phyloP scores from a whole-genome alignment of 2,888 invertebrate genomes.

The Stenolophus ochropezus region DNA sequence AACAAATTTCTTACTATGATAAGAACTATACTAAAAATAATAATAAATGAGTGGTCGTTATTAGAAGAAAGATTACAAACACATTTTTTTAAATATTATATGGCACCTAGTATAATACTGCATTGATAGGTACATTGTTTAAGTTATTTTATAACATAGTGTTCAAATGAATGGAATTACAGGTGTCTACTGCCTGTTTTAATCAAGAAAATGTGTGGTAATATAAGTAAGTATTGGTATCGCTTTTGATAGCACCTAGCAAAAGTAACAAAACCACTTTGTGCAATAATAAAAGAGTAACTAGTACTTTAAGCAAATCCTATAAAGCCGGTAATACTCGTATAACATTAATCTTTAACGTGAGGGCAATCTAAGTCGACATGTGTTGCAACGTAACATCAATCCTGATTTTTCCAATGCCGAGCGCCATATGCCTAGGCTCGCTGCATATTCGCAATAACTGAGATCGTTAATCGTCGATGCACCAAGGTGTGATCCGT shows the following conservation, averaged over 20 bases:
- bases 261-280: background rate
- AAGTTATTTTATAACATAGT: no score
- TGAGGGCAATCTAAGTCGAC: background rate
- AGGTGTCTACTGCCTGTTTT: no score
- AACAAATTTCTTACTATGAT: no score
- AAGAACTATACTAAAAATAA: no score
- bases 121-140: no score
- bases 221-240: background rate
- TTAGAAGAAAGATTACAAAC: no score
- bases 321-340: no score
- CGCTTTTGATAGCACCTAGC: background rate
- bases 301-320: background rate
- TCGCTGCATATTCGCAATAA: slow-evolving; percentile 32
- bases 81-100: no score
- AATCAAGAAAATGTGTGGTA: no score
- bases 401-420: background rate
- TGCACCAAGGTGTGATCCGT: slow-evolving; percentile 19
- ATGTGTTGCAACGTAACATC: background rate
- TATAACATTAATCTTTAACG: background rate
- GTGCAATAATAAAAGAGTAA: background rate
- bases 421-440: background rate
- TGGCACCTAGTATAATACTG: no score
- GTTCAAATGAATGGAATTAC: no score
- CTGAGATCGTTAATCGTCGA: background rate
- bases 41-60: no score